Percentiles rank a stretch among this genome's conserved stretches.
Evolutionary conservation across 2,113 vertebrate species (phyloP).

Genomic region (Mustela lutreola): DNA sequence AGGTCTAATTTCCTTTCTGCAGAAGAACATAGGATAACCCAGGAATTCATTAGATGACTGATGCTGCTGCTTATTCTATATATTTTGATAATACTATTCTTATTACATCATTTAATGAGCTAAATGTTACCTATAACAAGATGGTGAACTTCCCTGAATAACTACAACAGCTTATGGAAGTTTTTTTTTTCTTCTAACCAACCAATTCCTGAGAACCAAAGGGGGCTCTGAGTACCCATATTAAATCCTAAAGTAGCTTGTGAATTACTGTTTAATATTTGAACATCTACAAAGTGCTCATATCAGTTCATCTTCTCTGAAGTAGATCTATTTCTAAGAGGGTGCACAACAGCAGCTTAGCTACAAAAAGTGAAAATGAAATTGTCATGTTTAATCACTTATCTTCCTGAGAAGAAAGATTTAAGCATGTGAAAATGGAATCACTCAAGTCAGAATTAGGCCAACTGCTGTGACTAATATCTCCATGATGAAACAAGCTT

Average conservation of each 20-base stretch:
- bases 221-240: neutral
- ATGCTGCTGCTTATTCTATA: neutral
- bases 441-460: conserved; percentile 69
- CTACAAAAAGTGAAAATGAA: conserved; percentile 63
- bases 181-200: neutral
- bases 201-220: neutral
- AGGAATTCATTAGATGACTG: neutral
- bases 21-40: neutral
- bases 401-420: conserved; percentile 51
- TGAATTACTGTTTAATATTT: conserved; percentile 64
- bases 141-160: conserved; percentile 22
- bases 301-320: conserved; percentile 61
- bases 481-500: conserved; percentile 55
- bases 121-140: neutral
- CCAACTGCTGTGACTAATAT: conserved; percentile 63
- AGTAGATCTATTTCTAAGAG: conserved; percentile 37
- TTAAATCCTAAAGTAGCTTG: conserved; percentile 38
- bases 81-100: conserved; percentile 20
- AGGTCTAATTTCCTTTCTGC: neutral
- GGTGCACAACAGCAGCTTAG: neutral
- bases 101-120: neutral
- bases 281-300: conserved; percentile 24
- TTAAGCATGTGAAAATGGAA: conserved; percentile 68
- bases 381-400: conserved; percentile 68
- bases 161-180: neutral